Conservation (phyloP, 2,888 invertebrate species). For the Idaea dimidiata region DNA sequence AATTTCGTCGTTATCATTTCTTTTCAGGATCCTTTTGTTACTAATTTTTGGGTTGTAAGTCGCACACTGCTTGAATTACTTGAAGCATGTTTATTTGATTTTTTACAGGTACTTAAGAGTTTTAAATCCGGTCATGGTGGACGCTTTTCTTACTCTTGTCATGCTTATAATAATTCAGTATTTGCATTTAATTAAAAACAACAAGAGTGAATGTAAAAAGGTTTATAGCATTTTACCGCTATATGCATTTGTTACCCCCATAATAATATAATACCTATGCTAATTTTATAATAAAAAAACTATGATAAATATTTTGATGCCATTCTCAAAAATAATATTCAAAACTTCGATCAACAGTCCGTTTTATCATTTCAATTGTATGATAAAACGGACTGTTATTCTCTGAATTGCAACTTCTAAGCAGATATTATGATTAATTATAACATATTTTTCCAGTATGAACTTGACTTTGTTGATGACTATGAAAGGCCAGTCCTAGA, state of each 20-base stretch:
- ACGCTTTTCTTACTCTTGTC: background rate
- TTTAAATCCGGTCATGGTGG: background rate
- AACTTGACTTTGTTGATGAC: conserved; percentile 82
- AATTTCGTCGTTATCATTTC: conserved; percentile 28
- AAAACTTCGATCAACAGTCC: too few relatives aligned
- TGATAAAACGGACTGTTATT: too few relatives aligned
- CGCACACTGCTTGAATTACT: conserved; percentile 53
- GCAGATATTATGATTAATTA: conserved; percentile 15
- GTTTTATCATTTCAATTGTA: too few relatives aligned
- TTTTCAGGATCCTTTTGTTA: too few relatives aligned
- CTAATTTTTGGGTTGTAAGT: conserved; percentile 43
- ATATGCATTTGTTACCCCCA: too few relatives aligned
- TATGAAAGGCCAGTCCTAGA: conserved; percentile 88
- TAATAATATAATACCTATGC: too few relatives aligned
- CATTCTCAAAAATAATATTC: too few relatives aligned
- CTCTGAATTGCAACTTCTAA: background rate
- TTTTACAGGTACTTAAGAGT: background rate
- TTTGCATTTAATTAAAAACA: too few relatives aligned
- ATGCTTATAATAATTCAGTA: background rate
- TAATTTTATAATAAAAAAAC: too few relatives aligned
- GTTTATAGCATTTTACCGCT: too few relatives aligned
- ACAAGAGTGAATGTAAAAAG: too few relatives aligned
- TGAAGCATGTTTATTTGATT: background rate
- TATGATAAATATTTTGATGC: too few relatives aligned
- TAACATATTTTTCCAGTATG: conserved; percentile 50